A percentile compares a stretch with the other conserved stretches of the same genome.
Evolutionary conservation across 2,113 vertebrate species (phyloP).

Genomic region (Hemichromis elongatus): DNA sequence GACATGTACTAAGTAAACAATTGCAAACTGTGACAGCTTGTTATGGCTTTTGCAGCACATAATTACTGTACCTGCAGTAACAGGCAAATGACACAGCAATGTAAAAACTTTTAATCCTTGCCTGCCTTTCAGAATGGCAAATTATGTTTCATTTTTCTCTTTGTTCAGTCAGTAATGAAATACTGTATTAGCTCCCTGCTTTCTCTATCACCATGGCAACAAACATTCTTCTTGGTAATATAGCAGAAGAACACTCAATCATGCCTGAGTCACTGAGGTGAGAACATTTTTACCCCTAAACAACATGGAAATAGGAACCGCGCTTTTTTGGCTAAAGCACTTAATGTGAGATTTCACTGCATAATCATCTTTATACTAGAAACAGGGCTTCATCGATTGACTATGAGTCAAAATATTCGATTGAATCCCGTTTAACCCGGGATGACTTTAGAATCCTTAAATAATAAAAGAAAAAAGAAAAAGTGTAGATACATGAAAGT

Average conservation of each 20-base stretch:
- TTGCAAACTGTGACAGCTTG: background rate
- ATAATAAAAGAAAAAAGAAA: background rate
- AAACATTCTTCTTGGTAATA: conserved; percentile 34
- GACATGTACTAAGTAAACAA: background rate
- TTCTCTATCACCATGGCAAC: conserved; percentile 55
- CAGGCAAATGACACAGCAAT: background rate
- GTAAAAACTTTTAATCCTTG: conserved; percentile 17
- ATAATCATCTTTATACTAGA: background rate
- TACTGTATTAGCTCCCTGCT: conserved; percentile 24
- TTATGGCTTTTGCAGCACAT: background rate
- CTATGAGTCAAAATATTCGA: background rate
- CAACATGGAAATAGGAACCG: background rate
- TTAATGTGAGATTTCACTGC: background rate
- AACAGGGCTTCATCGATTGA: background rate
- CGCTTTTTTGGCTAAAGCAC: background rate
- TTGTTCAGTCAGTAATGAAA: conserved; percentile 47
- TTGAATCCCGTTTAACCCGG: background rate
- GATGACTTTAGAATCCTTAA: background rate
- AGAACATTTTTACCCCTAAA: background rate
- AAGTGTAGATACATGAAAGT: background rate
- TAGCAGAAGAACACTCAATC: conserved; percentile 38
- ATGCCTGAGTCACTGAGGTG: conserved; percentile 5
- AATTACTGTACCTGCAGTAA: background rate
- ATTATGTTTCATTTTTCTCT: conserved; percentile 42
- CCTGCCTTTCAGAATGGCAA: conserved; percentile 24